Evolutionary conservation across 2,113 vertebrate species (phyloP), one percentile per base, ranked within the genome.

Genomic region (Columba janthina): DNA sequence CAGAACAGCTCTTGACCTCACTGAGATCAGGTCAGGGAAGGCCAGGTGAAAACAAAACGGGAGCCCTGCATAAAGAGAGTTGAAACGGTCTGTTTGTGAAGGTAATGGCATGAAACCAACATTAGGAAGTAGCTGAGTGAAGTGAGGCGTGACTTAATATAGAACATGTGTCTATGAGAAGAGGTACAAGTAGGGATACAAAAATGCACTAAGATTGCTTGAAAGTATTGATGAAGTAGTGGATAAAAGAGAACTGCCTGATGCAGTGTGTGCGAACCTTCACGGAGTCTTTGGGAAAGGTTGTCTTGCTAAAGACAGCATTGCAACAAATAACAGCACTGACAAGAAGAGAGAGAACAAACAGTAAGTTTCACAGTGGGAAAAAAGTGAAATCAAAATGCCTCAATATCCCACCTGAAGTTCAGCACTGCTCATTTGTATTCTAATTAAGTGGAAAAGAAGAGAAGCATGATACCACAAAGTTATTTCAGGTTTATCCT

Each of bases 31-130:
- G 81, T 95, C 91, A 93, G 64, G 36, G 58, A 95, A 94, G 71
- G 81, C 85, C 78, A 93, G 87, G 82, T 91, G 67, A 89, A 96
- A 96, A 95, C 85, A 97, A 91, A 96, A 96, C 71, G 44, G 74
- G 15, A 80, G 48, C 20, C 71, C 54, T 83, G 64, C 74, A 89
- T 90, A 93, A 94, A 91, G 82, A 93, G 75, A 80, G 71, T 32
- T 86, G 88, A 95, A 97, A 95, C 0, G 18, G 69, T 88, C 94
- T 84, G 58, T 96, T 95, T 96, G 72, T 91, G 88, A 93, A 83
- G 75, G 89, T 93, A 96, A 94, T 96, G 94, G 82, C 88, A 85
- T 85, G 87, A 91, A 96, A 90, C 74, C 89, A 88, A 34, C 67
- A 62, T 64, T 95, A 89, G 88, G 71, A 88, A 76, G 89, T 69